A percentile compares a stretch with the other conserved stretches of the same genome.
Conservation (phyloP, 2,888 invertebrate species). For the Chirona hameri region DNA sequence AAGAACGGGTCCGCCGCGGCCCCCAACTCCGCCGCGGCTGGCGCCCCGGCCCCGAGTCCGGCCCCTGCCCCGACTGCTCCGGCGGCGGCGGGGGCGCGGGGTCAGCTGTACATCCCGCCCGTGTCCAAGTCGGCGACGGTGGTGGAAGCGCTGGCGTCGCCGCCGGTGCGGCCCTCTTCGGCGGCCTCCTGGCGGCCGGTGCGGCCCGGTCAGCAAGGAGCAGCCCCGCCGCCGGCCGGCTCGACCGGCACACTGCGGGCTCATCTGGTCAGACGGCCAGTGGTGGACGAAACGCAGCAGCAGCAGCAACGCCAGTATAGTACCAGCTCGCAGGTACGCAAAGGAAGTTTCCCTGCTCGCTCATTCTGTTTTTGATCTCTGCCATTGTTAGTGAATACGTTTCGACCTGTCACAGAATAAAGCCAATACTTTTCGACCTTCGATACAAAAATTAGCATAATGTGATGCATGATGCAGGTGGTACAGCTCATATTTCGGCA, state of each 20-base stretch:
- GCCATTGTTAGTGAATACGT: too few species aligned
- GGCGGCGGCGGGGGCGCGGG: background rate
- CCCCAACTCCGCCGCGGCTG: background rate
- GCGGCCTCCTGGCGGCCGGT: constrained; percentile 2
- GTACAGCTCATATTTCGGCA: too few species aligned
- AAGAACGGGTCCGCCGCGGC: background rate
- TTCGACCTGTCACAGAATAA: too few species aligned
- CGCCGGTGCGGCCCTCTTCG: background rate
- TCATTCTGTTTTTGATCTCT: too few species aligned
- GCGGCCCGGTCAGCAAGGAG: background rate
- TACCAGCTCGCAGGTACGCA: background rate
- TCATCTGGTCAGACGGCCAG: background rate
- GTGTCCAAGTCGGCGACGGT: background rate
- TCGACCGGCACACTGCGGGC: background rate
- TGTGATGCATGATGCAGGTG: too few species aligned
- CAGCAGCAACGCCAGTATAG: background rate
- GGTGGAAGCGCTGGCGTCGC: background rate
- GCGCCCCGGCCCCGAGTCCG: background rate
- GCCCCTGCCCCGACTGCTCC: background rate
- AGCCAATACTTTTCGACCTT: too few species aligned
- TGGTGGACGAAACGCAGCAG: background rate
- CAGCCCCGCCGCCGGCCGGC: background rate
- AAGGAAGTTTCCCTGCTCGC: too few species aligned
- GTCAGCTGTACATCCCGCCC: constrained; percentile 23
- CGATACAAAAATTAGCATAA: too few species aligned